These are phyloP conservation scores for Apus apus DNA, from an alignment of 2,113 vertebrate genomes.

Conservation along the genomic window DNA sequence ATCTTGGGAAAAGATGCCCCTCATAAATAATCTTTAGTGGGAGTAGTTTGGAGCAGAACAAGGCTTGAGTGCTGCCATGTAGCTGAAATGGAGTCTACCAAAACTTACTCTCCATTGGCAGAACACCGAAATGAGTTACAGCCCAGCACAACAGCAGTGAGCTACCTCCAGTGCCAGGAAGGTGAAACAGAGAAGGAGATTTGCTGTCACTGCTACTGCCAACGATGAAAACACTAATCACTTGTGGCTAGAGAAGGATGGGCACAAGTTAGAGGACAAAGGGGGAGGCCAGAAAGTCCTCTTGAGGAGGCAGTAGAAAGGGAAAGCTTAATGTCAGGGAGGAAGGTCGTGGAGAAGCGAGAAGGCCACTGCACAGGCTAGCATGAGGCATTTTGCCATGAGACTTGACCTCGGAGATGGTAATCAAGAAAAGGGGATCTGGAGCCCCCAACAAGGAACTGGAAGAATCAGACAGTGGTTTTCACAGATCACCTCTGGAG, in stretches of 20 bases:
- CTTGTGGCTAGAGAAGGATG: background rate
- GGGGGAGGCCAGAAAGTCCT: background rate
- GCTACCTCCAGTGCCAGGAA: background rate
- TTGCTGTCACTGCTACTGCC: rapidly evolving
- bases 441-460: rapidly evolving
- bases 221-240: background rate
- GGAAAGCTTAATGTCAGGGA: background rate
- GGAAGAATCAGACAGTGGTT: background rate
- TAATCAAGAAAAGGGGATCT: background rate
- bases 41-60: background rate
- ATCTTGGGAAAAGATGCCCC: background rate
- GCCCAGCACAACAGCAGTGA: background rate
- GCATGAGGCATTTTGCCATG: background rate
- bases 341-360: background rate
- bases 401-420: background rate
- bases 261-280: background rate
- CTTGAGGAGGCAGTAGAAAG: background rate
- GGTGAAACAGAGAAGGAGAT: background rate
- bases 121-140: background rate
- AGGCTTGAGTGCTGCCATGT: background rate
- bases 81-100: background rate
- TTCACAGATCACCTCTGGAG: background rate
- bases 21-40: background rate
- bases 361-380: background rate
- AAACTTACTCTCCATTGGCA: background rate